Percentiles rank a stretch among this genome's conserved stretches.
Evolutionary conservation across 2,888 invertebrate genomes (phyloP).

Genomic region (Cosmia trapezina): DNA sequence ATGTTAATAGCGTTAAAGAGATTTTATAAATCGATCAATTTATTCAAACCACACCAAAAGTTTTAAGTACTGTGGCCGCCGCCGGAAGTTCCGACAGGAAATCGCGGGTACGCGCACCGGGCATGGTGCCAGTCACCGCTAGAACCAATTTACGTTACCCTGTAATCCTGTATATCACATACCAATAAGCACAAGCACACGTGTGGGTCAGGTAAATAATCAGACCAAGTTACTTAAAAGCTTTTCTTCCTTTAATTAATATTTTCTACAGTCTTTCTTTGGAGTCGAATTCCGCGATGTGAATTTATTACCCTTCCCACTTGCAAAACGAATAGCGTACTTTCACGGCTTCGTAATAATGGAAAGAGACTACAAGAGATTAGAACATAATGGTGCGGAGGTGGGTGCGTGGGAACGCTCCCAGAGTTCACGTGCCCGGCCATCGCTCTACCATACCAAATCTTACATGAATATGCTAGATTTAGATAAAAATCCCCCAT

Average conservation of each 20-base stretch:
- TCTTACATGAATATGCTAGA: slow-evolving; percentile 88
- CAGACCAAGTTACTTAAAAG: slow-evolving; percentile 1
- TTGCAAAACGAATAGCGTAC: slow-evolving; percentile 85
- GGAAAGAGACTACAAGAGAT: slow-evolving; percentile 88
- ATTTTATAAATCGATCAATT: slow-evolving; percentile 35
- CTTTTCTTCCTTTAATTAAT: slow-evolving; percentile 22
- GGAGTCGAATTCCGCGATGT: slow-evolving; percentile 72
- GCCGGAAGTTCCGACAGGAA: slow-evolving; percentile 76
- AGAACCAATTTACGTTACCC: slow-evolving; percentile 64
- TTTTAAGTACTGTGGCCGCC: slow-evolving; percentile 56
- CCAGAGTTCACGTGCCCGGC: slow-evolving; percentile 88
- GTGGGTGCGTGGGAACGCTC: slow-evolving; percentile 90
- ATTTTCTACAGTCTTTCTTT: slow-evolving; percentile 23
- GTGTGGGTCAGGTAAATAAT: slow-evolving; percentile 22
- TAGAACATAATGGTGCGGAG: slow-evolving; percentile 90
- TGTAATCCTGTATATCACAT: slow-evolving; percentile 37
- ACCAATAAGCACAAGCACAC: slow-evolving; percentile 43
- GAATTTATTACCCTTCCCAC: slow-evolving; percentile 76
- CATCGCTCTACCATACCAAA: slow-evolving; percentile 86
- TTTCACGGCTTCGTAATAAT: slow-evolving; percentile 89
- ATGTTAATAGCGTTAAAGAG: slow-evolving; percentile 13
- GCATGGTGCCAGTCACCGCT: slow-evolving; percentile 68
- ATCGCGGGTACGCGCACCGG: slow-evolving; percentile 65
- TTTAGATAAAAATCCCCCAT: slow-evolving; percentile 78
- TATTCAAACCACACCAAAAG: slow-evolving; percentile 47